These are phyloP conservation scores for Cosmia pyralina DNA, from an alignment of 2,888 invertebrate species.

Conservation along the genomic window DNA sequence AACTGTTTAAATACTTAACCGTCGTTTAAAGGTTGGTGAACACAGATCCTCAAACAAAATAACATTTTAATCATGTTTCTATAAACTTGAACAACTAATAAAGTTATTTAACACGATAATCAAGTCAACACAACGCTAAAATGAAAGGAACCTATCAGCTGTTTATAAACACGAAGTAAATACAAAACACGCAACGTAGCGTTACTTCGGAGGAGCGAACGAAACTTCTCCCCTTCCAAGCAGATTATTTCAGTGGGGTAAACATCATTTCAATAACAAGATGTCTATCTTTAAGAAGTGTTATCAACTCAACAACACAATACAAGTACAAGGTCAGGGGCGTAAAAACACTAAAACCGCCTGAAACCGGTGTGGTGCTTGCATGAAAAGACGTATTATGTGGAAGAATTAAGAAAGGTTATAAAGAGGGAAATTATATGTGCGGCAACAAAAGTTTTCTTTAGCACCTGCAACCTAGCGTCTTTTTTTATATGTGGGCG, in stretches of 20 bases:
- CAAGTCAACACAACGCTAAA: not conserved
- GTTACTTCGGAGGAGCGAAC: not conserved
- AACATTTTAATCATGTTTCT: not conserved
- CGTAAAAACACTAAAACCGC: too few species aligned
- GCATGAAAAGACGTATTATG: too few species aligned
- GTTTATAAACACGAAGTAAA: constrained; percentile 13
- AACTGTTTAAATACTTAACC: too few species aligned
- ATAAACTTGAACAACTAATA: not conserved
- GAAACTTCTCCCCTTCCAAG: constrained; percentile 4
- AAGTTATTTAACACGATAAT: not conserved
- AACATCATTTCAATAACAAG: constrained; percentile 32
- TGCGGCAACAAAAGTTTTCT: too few species aligned
- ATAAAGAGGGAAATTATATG: too few species aligned
- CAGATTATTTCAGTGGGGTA: constrained; percentile 19
- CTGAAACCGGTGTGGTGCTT: too few species aligned
- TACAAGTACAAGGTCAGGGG: constrained; percentile 25
- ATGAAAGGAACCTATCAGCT: constrained; percentile 9
- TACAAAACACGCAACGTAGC: not conserved
- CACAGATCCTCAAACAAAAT: too few species aligned
- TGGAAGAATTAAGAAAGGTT: too few species aligned
- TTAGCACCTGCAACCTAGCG: too few species aligned
- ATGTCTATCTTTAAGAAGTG: constrained; percentile 4
- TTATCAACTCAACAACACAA: constrained; percentile 15
- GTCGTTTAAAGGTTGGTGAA: too few species aligned
- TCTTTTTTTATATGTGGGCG: too few species aligned